Evolutionary conservation across 2,888 invertebrate species (phyloP), one percentile per base, ranked within the genome.

Genomic region (Cantharis flavilabris): DNA sequence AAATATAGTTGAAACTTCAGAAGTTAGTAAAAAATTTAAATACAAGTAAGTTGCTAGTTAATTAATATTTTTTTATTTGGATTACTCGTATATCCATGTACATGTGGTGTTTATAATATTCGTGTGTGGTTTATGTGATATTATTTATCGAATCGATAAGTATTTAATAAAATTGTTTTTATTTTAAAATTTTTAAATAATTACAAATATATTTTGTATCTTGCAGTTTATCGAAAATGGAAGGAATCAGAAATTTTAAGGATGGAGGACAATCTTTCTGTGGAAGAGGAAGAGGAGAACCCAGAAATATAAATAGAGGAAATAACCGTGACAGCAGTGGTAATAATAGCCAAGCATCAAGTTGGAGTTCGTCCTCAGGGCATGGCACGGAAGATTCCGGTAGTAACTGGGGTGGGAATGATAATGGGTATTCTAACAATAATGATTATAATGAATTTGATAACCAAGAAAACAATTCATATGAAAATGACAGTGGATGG

Each of bases 401-500:
- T 10, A n/a, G 69, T 5, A 72, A 67, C 69, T 70, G 79, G 62
- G 76, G 74, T n/a, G 71, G 71, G 26, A 70, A 79, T 16, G 75
- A 76, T 0, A n/a, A 33, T 33, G 80, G 83, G 0, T 76, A 82
- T 5, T 78, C 76, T 20, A 78, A 64, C 23, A 23, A 62, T 13
- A 4, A 49, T 7, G 2, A 49, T n/a, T 49, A 7, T n/a, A 7
- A n/a, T 49, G 2, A 1, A 7, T 5, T 2, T 49, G n/a, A n/a
- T 0, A 9, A 49, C 4, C 49, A 49, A n/a, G 5, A 49, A n/a
- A 13, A 33, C 33, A 1, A 13, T 33, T 13, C 5, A 2, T 26
- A 1, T 26, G 33, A 13, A 10, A 30, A 3, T 11, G 11, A 30
- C 11, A 30, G 30, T 30, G 11, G 30, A 11, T 30, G 30, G 10